These are phyloP conservation scores for Subanguina moxae DNA, from an alignment of 1,140 invertebrate genomes.

Conservation along the genomic window DNA sequence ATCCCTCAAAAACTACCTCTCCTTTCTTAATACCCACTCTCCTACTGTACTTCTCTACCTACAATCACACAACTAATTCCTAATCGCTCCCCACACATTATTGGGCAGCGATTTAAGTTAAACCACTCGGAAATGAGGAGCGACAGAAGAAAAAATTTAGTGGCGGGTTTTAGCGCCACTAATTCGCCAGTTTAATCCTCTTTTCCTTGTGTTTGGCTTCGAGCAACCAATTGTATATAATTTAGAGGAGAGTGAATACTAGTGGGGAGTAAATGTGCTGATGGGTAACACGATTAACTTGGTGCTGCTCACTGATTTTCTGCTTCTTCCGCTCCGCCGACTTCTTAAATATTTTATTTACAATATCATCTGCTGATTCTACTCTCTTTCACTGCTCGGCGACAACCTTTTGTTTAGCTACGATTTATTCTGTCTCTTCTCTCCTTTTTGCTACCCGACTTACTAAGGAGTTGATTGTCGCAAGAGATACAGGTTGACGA, in stretches of 20 bases:
- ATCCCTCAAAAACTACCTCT: too few species aligned
- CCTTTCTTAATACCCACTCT: too few species aligned
- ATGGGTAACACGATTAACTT: slow-evolving; percentile 10
- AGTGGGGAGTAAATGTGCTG: neutral
- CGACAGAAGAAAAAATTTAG: neutral
- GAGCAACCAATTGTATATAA: neutral
- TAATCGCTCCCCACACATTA: too few species aligned
- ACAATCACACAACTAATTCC: too few species aligned
- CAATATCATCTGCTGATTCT: neutral
- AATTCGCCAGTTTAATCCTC: slow-evolving; percentile 4
- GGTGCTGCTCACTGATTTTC: too few species aligned
- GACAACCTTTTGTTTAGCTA: neutral
- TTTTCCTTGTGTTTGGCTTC: neutral
- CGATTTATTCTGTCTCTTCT: too few species aligned
- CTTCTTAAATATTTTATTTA: slow-evolving; percentile 1
- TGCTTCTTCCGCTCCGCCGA: neutral
- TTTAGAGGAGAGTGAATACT: neutral
- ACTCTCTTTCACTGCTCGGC: neutral
- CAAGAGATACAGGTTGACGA: neutral
- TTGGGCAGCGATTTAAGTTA: too few species aligned
- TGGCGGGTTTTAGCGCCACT: neutral
- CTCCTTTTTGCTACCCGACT: neutral
- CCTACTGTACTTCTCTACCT: too few species aligned
- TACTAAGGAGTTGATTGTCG: neutral
- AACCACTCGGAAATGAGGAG: too few species aligned